Conservation (phyloP, 2,888 invertebrate species). For the Protophormia terraenovae region DNA sequence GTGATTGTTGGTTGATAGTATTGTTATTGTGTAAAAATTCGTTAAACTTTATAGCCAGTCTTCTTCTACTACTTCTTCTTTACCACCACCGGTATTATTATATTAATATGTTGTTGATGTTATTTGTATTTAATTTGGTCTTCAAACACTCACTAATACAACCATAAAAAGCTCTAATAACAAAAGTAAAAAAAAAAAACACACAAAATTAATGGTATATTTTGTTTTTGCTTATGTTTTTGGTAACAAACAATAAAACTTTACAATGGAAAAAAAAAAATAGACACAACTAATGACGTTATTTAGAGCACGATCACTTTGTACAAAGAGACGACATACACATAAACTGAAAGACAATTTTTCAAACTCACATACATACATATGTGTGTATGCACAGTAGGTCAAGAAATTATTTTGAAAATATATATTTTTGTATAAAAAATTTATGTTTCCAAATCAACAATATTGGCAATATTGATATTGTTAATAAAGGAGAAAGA, state of each 20-base stretch:
- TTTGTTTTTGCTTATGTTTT: slow-evolving; percentile 16
- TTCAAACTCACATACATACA: neutral
- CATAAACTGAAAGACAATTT: neutral
- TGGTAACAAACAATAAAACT: slow-evolving; percentile 40
- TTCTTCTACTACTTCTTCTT: neutral
- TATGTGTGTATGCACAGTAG: neutral
- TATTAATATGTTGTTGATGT: slow-evolving; percentile 19
- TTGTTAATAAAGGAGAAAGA: no score
- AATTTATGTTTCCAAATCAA: no score
- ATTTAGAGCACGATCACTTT: slow-evolving; percentile 54
- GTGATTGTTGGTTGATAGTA: neutral
- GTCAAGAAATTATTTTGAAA: neutral
- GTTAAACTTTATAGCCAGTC: slow-evolving; percentile 51
- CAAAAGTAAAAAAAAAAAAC: neutral
- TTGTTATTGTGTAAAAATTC: slow-evolving; percentile 58
- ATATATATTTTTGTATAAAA: neutral
- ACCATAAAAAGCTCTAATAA: slow-evolving; percentile 10
- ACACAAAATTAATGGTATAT: neutral
- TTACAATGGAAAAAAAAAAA: slow-evolving; percentile 27
- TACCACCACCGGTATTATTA: slow-evolving; percentile 1
- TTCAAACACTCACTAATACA: slow-evolving; percentile 23
- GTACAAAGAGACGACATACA: neutral
- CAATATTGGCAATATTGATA: no score
- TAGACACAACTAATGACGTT: slow-evolving; percentile 45
- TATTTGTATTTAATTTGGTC: slow-evolving; percentile 24